phyloP scores from a whole-genome alignment of 2,797 vertebrate species.

The Oreochromis mossambicus region DNA sequence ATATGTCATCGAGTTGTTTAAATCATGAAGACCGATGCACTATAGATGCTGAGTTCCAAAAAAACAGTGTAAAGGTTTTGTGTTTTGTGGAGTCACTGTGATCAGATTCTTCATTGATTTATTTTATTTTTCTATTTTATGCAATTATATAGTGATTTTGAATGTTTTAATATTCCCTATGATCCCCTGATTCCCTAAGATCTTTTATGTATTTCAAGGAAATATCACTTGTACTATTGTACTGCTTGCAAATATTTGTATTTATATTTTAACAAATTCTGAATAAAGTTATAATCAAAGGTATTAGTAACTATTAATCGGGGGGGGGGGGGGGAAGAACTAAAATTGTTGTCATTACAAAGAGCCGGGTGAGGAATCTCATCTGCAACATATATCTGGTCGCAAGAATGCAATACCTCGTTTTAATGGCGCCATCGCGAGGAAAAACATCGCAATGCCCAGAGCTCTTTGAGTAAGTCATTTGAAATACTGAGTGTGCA shows the following conservation, averaged over 20 bases:
- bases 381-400: background rate
- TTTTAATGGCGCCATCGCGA: slow-evolving; percentile 24
- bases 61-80: background rate
- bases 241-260: background rate
- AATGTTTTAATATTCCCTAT: background rate
- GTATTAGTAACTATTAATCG: background rate
- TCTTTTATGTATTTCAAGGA: background rate
- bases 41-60: background rate
- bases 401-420: background rate
- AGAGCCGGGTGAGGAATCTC: background rate
- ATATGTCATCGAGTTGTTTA: background rate
- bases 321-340: no score
- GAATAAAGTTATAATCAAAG: background rate
- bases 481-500: background rate
- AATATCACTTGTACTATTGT: background rate
- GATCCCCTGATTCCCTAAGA: background rate
- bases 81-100: background rate
- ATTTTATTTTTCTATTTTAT: background rate
- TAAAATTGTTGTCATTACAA: background rate
- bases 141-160: background rate
- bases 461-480: background rate
- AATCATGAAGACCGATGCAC: background rate
- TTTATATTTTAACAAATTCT: background rate
- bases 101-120: background rate
- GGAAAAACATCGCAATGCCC: background rate